Base-by-base conservation (phyloP, 2,113 vertebrate species). In the Corythornis madagascariensis region DNA sequence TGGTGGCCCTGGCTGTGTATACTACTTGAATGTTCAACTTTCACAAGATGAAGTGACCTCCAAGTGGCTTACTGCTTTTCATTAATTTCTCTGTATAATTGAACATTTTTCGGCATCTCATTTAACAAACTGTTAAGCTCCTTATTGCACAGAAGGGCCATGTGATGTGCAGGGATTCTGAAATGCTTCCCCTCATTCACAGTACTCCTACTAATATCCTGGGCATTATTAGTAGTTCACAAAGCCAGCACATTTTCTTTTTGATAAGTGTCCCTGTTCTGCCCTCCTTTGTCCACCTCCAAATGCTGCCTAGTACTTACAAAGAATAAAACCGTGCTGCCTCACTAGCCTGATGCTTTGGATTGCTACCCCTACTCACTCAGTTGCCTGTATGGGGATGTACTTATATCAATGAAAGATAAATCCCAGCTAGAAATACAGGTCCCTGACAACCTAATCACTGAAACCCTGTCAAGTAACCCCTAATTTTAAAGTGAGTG, bases 401-500 rank as follows among this genome's bases (percentile, higher is more conserved):
- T 88, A 88, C 95, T 96, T 85, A 72, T 95, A 97, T 97, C 94
- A 85, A 76, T 92, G 96, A 93, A 81, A 96, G 96, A 97, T 97
- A 97, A 97, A 97, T 96, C 96, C 96, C 94, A 92, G 95, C 96
- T 94, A 96, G 95, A 97, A 97, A 97, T 91, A 92, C 94, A 95
- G 97, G 96, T 95, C 96, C 94, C 92, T 97, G 97, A 98, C 97
- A 97, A 96, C 92, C 96, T 94, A 95, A 97, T 97, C 97, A 95
- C 97, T 92, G 96, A 97, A 96, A 96, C 97, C 93, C 97, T 97
- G 97, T 98, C 97, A 97, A 98, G 97, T 96, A 97, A 97, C 97
- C 97, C 96, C 96, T 98, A 97, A 98, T 98, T 98, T 97, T 97
- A 97, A 98, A 97, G 97, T 66, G 20, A 98, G 96, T 96, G 97